A percentile compares a stretch with the other conserved stretches of the same genome.
These are phyloP conservation scores for Piezodorus guildinii DNA, from an alignment of 1,140 invertebrate genomes.

Conservation along the genomic window DNA sequence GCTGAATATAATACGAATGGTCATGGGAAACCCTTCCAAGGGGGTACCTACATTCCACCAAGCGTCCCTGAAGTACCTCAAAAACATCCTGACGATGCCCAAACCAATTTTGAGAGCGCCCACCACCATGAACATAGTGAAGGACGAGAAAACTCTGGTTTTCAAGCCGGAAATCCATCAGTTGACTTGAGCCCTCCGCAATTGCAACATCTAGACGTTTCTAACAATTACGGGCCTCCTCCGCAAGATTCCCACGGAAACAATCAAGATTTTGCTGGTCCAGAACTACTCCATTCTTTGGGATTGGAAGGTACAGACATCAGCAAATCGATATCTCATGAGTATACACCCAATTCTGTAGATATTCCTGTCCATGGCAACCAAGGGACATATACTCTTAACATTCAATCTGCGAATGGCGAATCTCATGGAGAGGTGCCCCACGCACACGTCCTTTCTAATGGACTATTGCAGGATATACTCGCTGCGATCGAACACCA, in stretches of 20 bases:
- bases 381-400: slow-evolving; percentile 52
- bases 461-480: slow-evolving; percentile 65
- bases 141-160: too few relatives aligned
- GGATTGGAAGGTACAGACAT: not conserved
- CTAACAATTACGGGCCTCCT: not conserved
- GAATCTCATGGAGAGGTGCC: slow-evolving; percentile 35
- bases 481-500: slow-evolving; percentile 58
- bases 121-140: slow-evolving; percentile 1
- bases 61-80: slow-evolving; percentile 42
- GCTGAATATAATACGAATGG: slow-evolving; percentile 30
- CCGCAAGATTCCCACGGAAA: not conserved
- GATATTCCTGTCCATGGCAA: slow-evolving; percentile 48
- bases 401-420: slow-evolving; percentile 49
- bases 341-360: not conserved
- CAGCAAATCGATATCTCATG: slow-evolving; percentile 6
- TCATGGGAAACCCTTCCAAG: slow-evolving; percentile 35
- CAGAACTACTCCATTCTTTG: not conserved
- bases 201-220: too few relatives aligned
- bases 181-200: too few relatives aligned
- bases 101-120: slow-evolving; percentile 19
- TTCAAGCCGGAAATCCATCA: too few relatives aligned
- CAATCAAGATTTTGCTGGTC: not conserved
- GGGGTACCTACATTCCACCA: slow-evolving; percentile 48
- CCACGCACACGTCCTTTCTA: slow-evolving; percentile 61
- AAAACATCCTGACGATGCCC: slow-evolving; percentile 17